Percentiles rank a stretch among this genome's conserved stretches.
Evolutionary conservation across 2,888 invertebrate species (phyloP).

Genomic region (Pristionchus mayeri): DNA sequence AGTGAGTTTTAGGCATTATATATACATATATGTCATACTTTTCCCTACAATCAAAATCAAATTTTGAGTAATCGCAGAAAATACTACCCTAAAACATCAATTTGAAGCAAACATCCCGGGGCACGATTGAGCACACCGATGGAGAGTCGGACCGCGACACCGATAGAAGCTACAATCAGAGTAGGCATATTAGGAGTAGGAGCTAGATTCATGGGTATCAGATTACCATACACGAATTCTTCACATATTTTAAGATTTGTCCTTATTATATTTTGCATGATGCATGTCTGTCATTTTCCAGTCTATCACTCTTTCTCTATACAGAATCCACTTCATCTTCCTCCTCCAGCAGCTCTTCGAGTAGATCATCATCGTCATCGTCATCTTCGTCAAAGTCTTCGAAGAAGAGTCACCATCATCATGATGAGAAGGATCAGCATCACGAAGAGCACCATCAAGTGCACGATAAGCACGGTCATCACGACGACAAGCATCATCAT

Average conservation of each 20-base stretch:
- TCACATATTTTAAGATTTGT: too few relatives aligned
- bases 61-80: too few relatives aligned
- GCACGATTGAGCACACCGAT: not conserved
- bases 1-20: too few relatives aligned
- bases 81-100: not conserved
- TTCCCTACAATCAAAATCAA: too few relatives aligned
- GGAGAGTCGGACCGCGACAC: constrained; percentile 32
- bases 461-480: not conserved
- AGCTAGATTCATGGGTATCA: not conserved
- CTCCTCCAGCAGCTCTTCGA: not conserved
- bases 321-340: constrained; percentile 2
- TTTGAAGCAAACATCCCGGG: not conserved
- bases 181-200: not conserved
- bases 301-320: not conserved
- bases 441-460: not conserved
- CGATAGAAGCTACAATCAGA: constrained; percentile 42
- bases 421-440: not conserved
- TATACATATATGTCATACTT: too few relatives aligned
- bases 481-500: not conserved
- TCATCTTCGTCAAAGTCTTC: not conserved
- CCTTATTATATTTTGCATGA: too few relatives aligned
- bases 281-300: not conserved
- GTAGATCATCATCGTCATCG: not conserved
- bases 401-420: not conserved
- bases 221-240: too few relatives aligned